Percentiles rank a stretch among this genome's conserved stretches.
Evolutionary conservation across 1,140 invertebrate species (phyloP).

Genomic region (Sminthurinus signatus): DNA sequence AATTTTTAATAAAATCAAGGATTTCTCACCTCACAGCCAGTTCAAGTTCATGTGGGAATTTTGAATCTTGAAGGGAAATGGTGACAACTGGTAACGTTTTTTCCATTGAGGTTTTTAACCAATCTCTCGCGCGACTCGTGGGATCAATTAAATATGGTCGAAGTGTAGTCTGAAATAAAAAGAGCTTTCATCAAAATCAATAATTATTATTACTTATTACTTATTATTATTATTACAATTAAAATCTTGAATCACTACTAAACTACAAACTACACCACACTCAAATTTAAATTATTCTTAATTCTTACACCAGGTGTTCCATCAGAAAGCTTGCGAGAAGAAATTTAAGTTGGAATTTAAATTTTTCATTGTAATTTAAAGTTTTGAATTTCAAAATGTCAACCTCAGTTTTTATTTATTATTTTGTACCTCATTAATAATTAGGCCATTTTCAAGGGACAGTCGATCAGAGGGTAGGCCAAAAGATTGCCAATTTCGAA

Average conservation of each 20-base stretch:
- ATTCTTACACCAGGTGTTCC: constrained; percentile 24
- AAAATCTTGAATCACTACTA: not conserved
- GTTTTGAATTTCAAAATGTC: too few species aligned
- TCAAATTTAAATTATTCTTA: not conserved
- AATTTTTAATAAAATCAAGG: too few species aligned
- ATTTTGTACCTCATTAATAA: constrained; percentile 66
- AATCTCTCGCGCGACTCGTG: constrained; percentile 70
- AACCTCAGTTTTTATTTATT: too few species aligned
- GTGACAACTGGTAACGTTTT: constrained; percentile 57
- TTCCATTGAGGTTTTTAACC: constrained; percentile 69
- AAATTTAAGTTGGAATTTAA: too few species aligned
- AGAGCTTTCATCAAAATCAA: not conserved
- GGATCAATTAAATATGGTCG: constrained; percentile 81
- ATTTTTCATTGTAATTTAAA: too few species aligned
- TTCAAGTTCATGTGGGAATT: constrained; percentile 76
- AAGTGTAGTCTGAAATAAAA: constrained; percentile 48
- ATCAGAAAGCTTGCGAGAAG: constrained; percentile 24
- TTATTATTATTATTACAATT: not conserved
- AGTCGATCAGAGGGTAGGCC: constrained; percentile 73
- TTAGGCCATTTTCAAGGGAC: constrained; percentile 74
- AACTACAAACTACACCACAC: not conserved
- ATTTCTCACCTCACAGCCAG: constrained; percentile 61
- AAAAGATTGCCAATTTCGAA: constrained; percentile 77
- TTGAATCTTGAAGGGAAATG: constrained; percentile 67
- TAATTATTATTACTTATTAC: constrained; percentile 8